phyloP scores from a whole-genome alignment of 1,140 invertebrate species.

The Papilio xuthus region DNA sequence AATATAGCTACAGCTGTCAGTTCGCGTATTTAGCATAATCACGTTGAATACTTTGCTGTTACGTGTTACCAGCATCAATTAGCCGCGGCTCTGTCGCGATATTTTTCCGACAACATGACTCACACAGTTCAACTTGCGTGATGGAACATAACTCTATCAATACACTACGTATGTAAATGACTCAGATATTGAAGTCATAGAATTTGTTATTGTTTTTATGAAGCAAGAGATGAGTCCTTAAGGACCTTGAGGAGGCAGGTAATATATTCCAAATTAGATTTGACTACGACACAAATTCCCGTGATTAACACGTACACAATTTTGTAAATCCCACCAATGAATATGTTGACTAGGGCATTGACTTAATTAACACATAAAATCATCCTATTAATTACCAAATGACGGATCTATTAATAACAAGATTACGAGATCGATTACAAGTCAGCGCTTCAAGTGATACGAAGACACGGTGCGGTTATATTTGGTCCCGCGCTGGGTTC shows the following conservation, averaged over 20 bases:
- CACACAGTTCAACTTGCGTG: background rate
- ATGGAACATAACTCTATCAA: background rate
- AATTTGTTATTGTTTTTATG: slow-evolving; percentile 5
- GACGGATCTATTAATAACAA: background rate
- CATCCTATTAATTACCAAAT: background rate
- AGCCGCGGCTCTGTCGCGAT: background rate
- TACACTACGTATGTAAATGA: background rate
- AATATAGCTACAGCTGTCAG: background rate
- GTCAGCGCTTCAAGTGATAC: background rate
- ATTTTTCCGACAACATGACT: background rate
- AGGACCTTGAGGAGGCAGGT: background rate
- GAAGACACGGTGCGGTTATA: background rate
- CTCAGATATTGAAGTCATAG: slow-evolving; percentile 1
- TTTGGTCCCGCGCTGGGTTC: background rate
- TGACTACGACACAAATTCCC: no score
- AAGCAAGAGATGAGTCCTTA: background rate
- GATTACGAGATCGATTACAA: background rate
- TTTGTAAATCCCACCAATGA: background rate
- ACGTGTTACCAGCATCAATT: background rate
- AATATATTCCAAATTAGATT: background rate
- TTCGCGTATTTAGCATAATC: background rate
- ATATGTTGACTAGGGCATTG: background rate
- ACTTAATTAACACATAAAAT: background rate
- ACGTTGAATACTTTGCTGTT: background rate
- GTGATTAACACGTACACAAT: no score